Percentiles rank a stretch among this genome's conserved stretches.
Evolutionary conservation across 2,888 invertebrate species (phyloP).

Genomic region (Xanthia togata): DNA sequence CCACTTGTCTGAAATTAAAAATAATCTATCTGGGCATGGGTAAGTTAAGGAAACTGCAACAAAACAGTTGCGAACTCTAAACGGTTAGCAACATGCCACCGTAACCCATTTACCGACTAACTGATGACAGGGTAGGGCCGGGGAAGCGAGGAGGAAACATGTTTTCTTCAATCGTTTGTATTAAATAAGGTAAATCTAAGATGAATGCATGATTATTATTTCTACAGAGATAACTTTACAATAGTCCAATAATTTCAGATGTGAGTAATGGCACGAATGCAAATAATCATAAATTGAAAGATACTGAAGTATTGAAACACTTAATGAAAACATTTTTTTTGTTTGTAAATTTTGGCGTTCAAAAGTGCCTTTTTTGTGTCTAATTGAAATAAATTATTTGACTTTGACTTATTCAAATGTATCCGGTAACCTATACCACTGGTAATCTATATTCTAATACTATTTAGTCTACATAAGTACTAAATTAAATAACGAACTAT

Average conservation of each 20-base stretch:
- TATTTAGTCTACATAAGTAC: too few species aligned
- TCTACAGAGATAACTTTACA: not conserved
- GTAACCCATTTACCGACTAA: constrained; percentile 57
- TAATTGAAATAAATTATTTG: too few species aligned
- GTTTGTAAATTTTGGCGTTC: too few species aligned
- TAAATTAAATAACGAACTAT: too few species aligned
- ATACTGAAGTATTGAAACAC: not conserved
- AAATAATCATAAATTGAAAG: not conserved
- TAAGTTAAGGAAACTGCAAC: constrained; percentile 15
- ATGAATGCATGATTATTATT: not conserved
- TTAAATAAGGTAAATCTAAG: not conserved
- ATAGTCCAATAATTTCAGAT: not conserved
- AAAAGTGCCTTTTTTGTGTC: too few species aligned
- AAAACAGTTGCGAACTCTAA: constrained; percentile 43
- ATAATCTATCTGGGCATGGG: not conserved
- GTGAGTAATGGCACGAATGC: not conserved
- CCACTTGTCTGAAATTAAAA: not conserved
- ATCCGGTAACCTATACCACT: too few species aligned
- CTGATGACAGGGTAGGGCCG: constrained; percentile 45
- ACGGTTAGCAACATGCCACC: constrained; percentile 53
- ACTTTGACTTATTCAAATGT: too few species aligned
- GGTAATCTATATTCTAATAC: too few species aligned
- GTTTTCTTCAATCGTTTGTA: not conserved
- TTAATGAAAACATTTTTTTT: not conserved
- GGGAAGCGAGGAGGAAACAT: not conserved